Base-by-base conservation (phyloP, 2,113 vertebrate species). In the Muscicapa adusta region DNA sequence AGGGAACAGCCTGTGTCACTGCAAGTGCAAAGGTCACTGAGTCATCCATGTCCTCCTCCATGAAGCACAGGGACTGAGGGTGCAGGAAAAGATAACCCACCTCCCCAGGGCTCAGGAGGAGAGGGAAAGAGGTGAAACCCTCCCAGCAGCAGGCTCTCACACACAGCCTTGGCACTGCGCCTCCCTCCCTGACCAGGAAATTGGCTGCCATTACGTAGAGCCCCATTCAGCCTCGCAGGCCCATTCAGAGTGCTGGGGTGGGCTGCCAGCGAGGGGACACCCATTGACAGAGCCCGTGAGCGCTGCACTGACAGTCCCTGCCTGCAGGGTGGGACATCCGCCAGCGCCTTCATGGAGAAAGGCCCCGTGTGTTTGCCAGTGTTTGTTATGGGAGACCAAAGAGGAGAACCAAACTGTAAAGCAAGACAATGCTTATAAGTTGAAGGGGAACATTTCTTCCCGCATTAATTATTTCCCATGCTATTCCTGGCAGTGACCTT, bases 401-500 rank as follows among this genome's bases (percentile, higher is more conserved):
- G 36, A 76, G 47, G 7, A 91, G 71, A 85, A 85, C 9, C 12
- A 75, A 90, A 67, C 73, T 56, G 29, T 29, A 40, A 86, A 76
- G 94, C 68, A 73, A 91, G 68, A 94, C 77, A 90, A 87, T 88
- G 50, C 78, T 56, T 90, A 33, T 91, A 29, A 88, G 70, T 63
- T 67, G 80, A 96, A 86, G 84, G 73, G 56, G 81, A 84, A 79
- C 62, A 68, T 61, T 88, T 91, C 85, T 94, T 93, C 76, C 85
- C 58, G 12, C 51, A 84, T 94, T 91, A 94, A 95, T 95, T 94
- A 90, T 92, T 92, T 95, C 66, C 83, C 83, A 73, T 95, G 82
- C 93, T 96, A 96, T 96, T 96, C 83, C 89, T 91, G 94, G 95
- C 22, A 26, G 72, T 91, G 94, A 92, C 89, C 91, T 93, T 96